Evolutionary conservation across 2,113 vertebrate genomes (phyloP).

Genomic region (Serinus canaria): DNA sequence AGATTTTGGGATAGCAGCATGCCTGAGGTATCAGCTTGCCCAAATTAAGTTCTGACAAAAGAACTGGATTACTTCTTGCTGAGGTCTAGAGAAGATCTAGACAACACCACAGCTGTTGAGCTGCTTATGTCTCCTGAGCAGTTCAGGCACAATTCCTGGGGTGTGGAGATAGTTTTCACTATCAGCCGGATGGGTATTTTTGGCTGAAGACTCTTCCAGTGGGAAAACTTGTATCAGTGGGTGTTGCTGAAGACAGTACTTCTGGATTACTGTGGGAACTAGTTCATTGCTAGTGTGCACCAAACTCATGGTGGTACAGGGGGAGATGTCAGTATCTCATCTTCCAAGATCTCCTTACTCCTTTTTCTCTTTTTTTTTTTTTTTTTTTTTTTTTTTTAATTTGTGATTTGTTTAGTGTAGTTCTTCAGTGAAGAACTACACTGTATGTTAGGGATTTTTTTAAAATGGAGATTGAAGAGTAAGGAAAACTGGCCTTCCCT

Average conservation of each 20-base stretch:
- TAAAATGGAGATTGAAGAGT: neutral
- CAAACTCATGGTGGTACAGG: neutral
- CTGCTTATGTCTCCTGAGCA: neutral
- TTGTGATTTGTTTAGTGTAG: neutral
- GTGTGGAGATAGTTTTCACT: neutral
- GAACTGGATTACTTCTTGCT: neutral
- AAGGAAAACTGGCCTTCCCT: neutral
- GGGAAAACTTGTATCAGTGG: neutral
- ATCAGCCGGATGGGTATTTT: neutral
- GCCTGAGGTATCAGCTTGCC: neutral
- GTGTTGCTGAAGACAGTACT: neutral
- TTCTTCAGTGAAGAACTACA: neutral
- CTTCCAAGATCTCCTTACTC: neutral
- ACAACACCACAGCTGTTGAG: neutral
- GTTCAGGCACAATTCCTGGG: neutral
- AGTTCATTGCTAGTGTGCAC: neutral
- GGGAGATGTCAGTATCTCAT: neutral
- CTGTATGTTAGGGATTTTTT: neutral
- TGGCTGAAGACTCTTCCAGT: neutral
- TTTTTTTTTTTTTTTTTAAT: neutral
- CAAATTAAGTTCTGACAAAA: neutral
- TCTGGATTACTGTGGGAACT: neutral
- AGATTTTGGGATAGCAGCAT: neutral
- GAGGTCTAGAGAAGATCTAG: neutral
- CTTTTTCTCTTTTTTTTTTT: neutral